Evolutionary conservation across 2,113 vertebrate species (phyloP).

Genomic region (Periophthalmus modestus): DNA sequence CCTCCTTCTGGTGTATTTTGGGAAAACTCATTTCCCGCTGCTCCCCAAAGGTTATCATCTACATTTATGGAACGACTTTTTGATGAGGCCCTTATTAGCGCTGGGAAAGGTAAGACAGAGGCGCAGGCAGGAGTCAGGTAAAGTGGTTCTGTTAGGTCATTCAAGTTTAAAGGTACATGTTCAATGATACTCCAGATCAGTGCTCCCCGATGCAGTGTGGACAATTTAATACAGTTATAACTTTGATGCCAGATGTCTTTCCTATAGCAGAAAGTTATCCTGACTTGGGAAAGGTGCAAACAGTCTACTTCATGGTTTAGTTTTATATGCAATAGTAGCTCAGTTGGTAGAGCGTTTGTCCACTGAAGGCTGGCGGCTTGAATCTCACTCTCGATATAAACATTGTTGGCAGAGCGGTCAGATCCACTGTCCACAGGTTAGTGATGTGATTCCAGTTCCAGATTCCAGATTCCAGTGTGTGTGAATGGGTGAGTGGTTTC

Average conservation of each 20-base stretch:
- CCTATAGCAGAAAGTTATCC: not conserved
- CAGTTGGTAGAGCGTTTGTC: no score
- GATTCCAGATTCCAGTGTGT: no score
- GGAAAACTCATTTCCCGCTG: conserved; percentile 69
- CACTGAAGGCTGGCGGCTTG: no score
- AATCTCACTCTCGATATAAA: no score
- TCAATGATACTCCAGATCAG: not conserved
- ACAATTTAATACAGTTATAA: not conserved
- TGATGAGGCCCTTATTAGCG: conserved; percentile 63
- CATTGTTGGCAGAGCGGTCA: no score
- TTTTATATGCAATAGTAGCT: no score
- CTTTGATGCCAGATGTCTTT: no score
- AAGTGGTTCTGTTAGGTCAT: not conserved
- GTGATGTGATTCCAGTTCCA: no score
- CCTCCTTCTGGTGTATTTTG: conserved; percentile 66
- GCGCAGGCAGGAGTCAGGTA: conserved; percentile 3
- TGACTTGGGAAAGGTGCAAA: not conserved
- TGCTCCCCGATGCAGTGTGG: not conserved
- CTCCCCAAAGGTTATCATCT: conserved; percentile 67
- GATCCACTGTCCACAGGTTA: no score
- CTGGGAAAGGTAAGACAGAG: conserved; percentile 24
- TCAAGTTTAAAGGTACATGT: not conserved
- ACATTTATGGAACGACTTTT: conserved; percentile 68
- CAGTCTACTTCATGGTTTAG: not conserved
- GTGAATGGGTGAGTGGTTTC: no score